phyloP scores from a whole-genome alignment of 2,113 vertebrate genomes.

The Prunella fulvescens region DNA sequence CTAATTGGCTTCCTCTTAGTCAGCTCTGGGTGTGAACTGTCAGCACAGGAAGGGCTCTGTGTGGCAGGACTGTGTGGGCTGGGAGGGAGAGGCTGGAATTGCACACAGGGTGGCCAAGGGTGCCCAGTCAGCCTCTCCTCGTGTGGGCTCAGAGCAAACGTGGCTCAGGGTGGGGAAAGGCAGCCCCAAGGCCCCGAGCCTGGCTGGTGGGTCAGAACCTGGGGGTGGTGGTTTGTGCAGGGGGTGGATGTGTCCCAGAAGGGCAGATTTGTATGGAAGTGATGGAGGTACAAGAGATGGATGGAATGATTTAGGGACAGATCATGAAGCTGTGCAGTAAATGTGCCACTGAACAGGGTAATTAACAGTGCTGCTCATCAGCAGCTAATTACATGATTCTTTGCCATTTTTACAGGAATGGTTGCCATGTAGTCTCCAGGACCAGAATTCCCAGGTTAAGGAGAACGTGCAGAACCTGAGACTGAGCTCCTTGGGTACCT shows the following conservation, averaged over 20 bases:
- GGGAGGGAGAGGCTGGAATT: background rate
- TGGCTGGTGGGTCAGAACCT: too few species aligned
- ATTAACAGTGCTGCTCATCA: background rate
- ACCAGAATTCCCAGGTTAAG: background rate
- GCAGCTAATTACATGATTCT: background rate
- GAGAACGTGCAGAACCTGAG: background rate
- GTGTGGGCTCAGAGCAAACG: rapidly evolving
- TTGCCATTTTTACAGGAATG: background rate
- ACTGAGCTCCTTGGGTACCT: background rate
- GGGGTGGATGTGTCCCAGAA: background rate
- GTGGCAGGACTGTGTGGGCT: too few species aligned
- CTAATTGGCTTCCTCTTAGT: background rate
- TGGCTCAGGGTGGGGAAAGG: rapidly evolving
- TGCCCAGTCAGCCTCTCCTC: rapidly evolving
- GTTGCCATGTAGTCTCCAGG: background rate
- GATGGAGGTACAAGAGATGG: background rate
- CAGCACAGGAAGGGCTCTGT: background rate
- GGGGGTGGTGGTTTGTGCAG: background rate
- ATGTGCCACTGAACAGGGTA: background rate
- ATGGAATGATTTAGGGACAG: background rate
- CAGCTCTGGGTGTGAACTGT: background rate
- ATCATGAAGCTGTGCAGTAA: conserved; percentile 16
- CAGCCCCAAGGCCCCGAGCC: background rate
- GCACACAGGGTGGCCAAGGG: rapidly evolving
- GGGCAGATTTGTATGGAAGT: background rate